Evolutionary conservation across 2,113 vertebrate species (phyloP).

Genomic region (Chrysemys picta): DNA sequence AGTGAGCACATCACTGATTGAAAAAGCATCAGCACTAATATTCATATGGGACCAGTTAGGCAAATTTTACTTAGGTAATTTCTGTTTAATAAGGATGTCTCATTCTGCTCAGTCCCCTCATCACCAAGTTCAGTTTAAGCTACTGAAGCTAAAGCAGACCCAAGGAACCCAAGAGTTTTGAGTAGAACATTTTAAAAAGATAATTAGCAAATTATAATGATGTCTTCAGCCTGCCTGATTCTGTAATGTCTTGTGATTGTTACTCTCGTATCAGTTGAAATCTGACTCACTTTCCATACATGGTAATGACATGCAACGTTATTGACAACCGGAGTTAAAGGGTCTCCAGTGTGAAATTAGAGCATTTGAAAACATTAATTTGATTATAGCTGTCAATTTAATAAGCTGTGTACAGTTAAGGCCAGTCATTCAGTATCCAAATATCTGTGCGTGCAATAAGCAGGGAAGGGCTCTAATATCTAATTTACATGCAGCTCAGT

Average conservation of each 20-base stretch:
- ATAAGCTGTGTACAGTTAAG: background rate
- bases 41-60: slow-evolving; percentile 11
- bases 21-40: slow-evolving; percentile 23
- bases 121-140: background rate
- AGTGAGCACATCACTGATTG: slow-evolving; percentile 19
- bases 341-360: background rate
- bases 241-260: background rate
- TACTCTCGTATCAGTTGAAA: background rate
- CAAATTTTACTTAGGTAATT: slow-evolving; percentile 55
- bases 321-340: background rate
- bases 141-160: background rate
- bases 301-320: background rate
- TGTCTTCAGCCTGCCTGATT: background rate
- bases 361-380: slow-evolving; percentile 17
- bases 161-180: slow-evolving; percentile 33
- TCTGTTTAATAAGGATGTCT: slow-evolving; percentile 50
- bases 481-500: background rate
- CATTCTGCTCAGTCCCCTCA: slow-evolving; percentile 44
- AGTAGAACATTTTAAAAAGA: slow-evolving; percentile 11
- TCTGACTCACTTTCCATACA: background rate
- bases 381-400: background rate
- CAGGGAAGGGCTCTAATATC: background rate
- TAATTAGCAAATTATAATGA: background rate
- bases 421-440: background rate
- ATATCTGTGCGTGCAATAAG: background rate